Evolutionary conservation across 2,888 invertebrate species (phyloP).

Genomic region (Gymnoscelis rufifasciata): DNA sequence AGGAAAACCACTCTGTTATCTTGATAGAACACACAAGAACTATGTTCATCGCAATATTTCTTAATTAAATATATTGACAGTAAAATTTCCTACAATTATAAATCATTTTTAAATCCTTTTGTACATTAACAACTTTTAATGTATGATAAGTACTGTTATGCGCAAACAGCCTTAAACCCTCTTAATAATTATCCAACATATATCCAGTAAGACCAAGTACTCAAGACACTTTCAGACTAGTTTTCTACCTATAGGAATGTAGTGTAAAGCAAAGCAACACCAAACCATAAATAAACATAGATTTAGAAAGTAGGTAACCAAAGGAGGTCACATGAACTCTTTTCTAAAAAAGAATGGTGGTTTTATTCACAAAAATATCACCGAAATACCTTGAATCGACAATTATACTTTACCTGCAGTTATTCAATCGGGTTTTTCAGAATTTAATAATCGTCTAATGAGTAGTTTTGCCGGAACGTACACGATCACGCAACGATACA

Average conservation of each 20-base stretch:
- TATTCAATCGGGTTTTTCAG: neutral
- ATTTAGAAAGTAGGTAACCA: constrained; percentile 16
- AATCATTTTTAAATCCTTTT: too few relatives aligned
- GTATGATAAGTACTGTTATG: too few relatives aligned
- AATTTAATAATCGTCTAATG: neutral
- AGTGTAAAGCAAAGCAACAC: neutral
- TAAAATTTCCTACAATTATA: too few relatives aligned
- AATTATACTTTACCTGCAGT: neutral
- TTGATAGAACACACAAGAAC: too few relatives aligned
- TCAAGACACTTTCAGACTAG: neutral
- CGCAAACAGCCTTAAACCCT: too few relatives aligned
- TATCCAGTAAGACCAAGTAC: too few relatives aligned
- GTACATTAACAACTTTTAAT: too few relatives aligned
- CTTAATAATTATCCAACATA: neutral
- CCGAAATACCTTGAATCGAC: neutral
- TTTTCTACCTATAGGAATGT: neutral
- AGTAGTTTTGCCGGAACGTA: neutral
- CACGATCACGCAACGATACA: constrained; percentile 1
- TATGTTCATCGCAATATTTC: too few relatives aligned
- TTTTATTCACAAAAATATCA: neutral
- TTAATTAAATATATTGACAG: too few relatives aligned
- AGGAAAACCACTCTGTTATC: too few relatives aligned
- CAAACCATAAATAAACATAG: constrained; percentile 12
- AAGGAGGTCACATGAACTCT: constrained; percentile 10
- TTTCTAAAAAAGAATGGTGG: constrained; percentile 4